Base-by-base conservation (phyloP, 92 coral and sea anemone genomes). In the Anthopleura xanthogrammica region DNA sequence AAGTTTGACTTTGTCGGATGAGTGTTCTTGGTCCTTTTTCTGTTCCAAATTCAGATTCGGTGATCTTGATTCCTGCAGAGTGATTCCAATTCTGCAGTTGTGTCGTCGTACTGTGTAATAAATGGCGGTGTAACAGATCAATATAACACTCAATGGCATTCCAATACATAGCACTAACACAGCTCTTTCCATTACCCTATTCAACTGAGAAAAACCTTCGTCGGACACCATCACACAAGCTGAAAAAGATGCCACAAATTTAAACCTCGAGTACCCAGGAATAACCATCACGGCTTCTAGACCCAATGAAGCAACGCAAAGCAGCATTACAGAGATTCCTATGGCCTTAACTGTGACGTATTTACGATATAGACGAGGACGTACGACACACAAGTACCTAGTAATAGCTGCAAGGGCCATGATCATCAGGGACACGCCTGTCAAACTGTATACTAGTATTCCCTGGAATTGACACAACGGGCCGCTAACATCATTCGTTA, bases 321-420 rank as follows among this genome's bases (percentile, higher is more conserved):
- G 9, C 55, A 40, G 1, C n/a, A 11, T 2, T 3, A 79, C n/a
- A 41, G 55, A 11, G 5, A 14, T 42, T 20, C 50, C 11, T 14
- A 79, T 79, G 36, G 40, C 3, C 48, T 83, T 83, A 3, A 4
- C 24, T 5, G 68, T 75, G 17, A 73, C 46, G 75, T 75, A 40
- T 16, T 41, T 48, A 2, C 72, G 72, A 60, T 83, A 83, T 17
- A 75, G 19, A 29, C 52, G 41, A 3, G 86, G 86, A 5, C 65
- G 43, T 24, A 55, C 86, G 17, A 83, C 80, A 60, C 86, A 83
- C 8, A 83, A 36, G 29, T 52, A 83, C 58, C 86, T 74, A 7
- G 16, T 75, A 56, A 83, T 5, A 36, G 86, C 80, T 17, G 86
- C 72, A 11, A 83, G 68, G 7, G 86, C 65, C 74, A 83, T 83